Conservation (phyloP, 2,797 vertebrate genomes). For the Eulemur rubriventer region DNA sequence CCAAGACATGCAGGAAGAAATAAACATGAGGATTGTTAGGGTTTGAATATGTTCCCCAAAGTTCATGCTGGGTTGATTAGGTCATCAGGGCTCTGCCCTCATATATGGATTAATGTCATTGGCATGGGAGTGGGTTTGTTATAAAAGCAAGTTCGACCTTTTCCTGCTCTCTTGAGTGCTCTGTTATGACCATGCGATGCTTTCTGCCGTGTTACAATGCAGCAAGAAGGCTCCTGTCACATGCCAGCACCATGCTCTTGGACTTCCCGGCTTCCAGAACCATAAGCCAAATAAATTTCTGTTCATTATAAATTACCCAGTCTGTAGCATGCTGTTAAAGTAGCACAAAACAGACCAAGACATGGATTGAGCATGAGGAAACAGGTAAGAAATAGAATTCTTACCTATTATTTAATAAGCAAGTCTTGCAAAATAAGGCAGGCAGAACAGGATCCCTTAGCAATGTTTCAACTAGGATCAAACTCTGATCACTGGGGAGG, state of each 20-base stretch:
- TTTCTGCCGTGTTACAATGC: too few species aligned
- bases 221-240: neutral
- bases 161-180: neutral
- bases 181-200: neutral
- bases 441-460: too few species aligned
- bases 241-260: neutral
- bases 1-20: neutral
- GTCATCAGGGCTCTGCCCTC: neutral
- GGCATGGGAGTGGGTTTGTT: neutral
- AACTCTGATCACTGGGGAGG: neutral
- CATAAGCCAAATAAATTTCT: neutral
- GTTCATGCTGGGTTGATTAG: neutral
- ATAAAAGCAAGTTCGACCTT: neutral
- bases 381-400: neutral
- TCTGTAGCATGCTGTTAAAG: neutral
- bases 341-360: neutral
- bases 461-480: neutral
- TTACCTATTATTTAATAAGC: neutral
- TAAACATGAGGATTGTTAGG: neutral
- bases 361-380: neutral
- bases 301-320: neutral
- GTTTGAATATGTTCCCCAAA: neutral
- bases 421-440: neutral
- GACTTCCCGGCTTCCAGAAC: neutral
- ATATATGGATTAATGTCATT: neutral